These are phyloP conservation scores for Origma solitaria DNA, from an alignment of 2,113 vertebrate species.

Conservation along the genomic window DNA sequence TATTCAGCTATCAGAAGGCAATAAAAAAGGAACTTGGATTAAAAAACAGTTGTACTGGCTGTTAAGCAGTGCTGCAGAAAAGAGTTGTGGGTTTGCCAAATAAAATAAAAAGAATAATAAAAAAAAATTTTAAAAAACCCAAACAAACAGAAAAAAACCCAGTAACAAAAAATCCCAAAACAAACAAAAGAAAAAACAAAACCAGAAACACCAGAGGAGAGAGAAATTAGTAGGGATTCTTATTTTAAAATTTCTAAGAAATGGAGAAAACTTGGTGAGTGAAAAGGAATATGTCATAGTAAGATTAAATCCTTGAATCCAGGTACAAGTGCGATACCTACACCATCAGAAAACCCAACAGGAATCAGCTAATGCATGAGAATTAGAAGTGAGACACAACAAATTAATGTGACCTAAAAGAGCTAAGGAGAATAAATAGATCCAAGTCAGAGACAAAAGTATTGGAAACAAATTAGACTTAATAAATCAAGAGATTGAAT, in stretches of 20 bases:
- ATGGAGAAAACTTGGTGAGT: neutral
- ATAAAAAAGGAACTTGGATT: neutral
- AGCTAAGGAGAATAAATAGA: neutral
- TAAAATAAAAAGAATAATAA: neutral
- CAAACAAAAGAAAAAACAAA: neutral
- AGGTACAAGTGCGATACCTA: neutral
- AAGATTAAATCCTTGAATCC: neutral
- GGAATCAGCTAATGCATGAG: neutral
- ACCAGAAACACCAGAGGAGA: neutral
- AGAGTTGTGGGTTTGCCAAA: neutral
- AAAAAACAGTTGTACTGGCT: neutral
- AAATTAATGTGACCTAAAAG: neutral
- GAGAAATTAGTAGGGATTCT: neutral
- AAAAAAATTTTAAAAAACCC: too few species aligned
- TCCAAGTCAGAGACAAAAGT: neutral
- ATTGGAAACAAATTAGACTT: neutral
- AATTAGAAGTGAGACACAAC: fast-evolving
- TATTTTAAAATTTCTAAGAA: neutral
- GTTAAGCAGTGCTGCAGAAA: neutral
- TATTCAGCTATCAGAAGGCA: neutral
- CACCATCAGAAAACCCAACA: neutral
- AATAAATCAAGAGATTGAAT: neutral
- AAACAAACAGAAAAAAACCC: neutral
- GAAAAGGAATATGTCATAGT: neutral
- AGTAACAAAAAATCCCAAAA: neutral